Percentiles rank a stretch among this genome's conserved stretches.
phyloP scores from a whole-genome alignment of 2,888 invertebrate genomes.

The Lottia scabra region DNA sequence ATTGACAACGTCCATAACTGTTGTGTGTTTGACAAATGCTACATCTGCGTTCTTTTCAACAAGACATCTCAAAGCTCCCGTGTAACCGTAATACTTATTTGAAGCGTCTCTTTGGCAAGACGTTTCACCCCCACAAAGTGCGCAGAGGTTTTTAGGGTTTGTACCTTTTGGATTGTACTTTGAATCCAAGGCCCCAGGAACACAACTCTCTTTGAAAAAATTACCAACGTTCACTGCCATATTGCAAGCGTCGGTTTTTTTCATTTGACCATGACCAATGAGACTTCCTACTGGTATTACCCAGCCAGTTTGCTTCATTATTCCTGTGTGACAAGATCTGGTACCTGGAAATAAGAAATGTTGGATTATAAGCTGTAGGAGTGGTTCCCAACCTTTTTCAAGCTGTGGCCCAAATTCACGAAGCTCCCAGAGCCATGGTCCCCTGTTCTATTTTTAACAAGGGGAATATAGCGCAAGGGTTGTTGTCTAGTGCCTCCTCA shows the following conservation, averaged over 20 bases:
- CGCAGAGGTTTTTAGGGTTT: constrained; percentile 72
- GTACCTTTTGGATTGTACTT: constrained; percentile 65
- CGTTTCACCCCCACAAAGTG: constrained; percentile 69
- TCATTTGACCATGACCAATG: constrained; percentile 85
- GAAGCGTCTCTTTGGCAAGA: constrained; percentile 46
- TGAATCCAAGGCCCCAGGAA: constrained; percentile 84
- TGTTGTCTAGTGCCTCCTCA: too few relatives aligned
- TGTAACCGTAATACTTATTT: constrained; percentile 78
- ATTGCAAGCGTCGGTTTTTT: constrained; percentile 35
- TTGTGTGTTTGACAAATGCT: constrained; percentile 79
- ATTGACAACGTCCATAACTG: constrained; percentile 74
- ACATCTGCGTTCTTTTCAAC: constrained; percentile 87
- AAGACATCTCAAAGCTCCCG: constrained; percentile 79
- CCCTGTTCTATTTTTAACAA: too few relatives aligned
- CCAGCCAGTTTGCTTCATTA: constrained; percentile 93
- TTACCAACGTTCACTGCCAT: constrained; percentile 74
- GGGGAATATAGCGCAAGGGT: too few relatives aligned
- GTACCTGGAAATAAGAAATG: constrained; percentile 71
- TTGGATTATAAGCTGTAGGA: too few relatives aligned
- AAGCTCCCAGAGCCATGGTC: too few relatives aligned
- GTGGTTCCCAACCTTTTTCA: too few relatives aligned
- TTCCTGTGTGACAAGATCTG: constrained; percentile 88
- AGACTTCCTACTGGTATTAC: constrained; percentile 91
- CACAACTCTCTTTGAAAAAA: constrained; percentile 93
- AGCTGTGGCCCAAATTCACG: too few relatives aligned